Evolutionary conservation across 2,888 invertebrate genomes (phyloP), one percentile per base, ranked within the genome.

Genomic region (Xanthostigma xanthostigma): DNA sequence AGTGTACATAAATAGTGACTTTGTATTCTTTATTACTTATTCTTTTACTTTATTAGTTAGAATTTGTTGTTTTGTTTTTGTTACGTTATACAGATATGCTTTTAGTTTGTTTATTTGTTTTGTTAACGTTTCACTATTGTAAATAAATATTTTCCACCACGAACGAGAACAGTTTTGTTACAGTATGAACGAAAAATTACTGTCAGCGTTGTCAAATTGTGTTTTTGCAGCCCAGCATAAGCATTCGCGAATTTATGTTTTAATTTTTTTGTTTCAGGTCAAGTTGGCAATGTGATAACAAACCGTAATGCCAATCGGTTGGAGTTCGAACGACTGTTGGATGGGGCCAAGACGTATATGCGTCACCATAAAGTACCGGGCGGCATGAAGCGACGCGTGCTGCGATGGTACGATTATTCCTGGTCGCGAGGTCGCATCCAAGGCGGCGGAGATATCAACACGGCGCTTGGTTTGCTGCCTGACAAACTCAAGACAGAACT

Each of bases 281-380:
- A 96, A 78, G 95, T 96, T 47, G 95, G 95, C 55, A 95, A 94
- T 69, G 94, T 95, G 61, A 95, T 95, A 68, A 94, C 93, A 46
- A 96, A 96, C 70, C 79, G 94, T 58, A 96, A 95, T 66, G 95
- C 95, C 43, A 94, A 93, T 68, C 78, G 95, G 45, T 74, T 94
- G 59, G 95, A 95, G 71, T 95, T 95, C 62, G 95, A 96, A 69
- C 73, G 94, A 53, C 77, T 95, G 36, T 70, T 95, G 62, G 95
- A 96, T 65, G 94, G 94, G 49, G 95, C 95, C 53, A 96, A 96
- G 68, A 87, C 92, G 34, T 96, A 95, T 62, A 96, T 96, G 95
- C 75, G 94, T 57, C 92, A 94, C 66, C 95, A 95, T 69, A 94
- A 94, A 73, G 91, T 91, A 33, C 95, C 95, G 8, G 86, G 90